Conservation (phyloP, 1,140 invertebrate species). For the Aethina tumida region DNA sequence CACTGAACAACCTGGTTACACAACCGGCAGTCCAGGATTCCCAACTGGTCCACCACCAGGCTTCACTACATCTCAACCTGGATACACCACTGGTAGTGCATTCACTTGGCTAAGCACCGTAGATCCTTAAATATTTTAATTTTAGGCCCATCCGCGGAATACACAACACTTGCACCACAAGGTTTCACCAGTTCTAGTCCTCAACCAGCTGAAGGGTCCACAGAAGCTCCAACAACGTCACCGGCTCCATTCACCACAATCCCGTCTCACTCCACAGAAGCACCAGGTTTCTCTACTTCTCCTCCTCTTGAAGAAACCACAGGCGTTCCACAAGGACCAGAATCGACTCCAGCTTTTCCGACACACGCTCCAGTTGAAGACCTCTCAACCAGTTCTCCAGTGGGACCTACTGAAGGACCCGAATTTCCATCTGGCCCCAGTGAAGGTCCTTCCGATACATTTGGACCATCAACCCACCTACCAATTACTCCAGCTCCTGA, state of each 20-base stretch:
- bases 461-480: constrained; percentile 3
- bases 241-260: background rate
- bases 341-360: constrained; percentile 2
- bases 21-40: background rate
- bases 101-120: too few relatives aligned
- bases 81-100: too few relatives aligned
- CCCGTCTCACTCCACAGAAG: background rate
- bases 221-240: constrained; percentile 4
- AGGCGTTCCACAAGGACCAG: too few relatives aligned
- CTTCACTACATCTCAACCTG: constrained; percentile 1
- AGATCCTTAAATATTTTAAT: too few relatives aligned
- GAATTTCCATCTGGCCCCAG: constrained; percentile 6
- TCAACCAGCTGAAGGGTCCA: constrained; percentile 5
- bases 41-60: constrained; percentile 15
- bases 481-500: constrained; percentile 5
- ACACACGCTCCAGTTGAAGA: background rate
- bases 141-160: too few relatives aligned
- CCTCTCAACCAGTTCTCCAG: background rate
- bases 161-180: background rate
- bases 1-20: constrained; percentile 5
- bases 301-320: constrained; percentile 3
- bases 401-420: background rate
- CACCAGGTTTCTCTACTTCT: constrained; percentile 4
- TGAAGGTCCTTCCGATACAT: constrained; percentile 4
- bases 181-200: background rate